Base-by-base conservation (phyloP, 2,888 invertebrate genomes). In the Cryptus armator region DNA sequence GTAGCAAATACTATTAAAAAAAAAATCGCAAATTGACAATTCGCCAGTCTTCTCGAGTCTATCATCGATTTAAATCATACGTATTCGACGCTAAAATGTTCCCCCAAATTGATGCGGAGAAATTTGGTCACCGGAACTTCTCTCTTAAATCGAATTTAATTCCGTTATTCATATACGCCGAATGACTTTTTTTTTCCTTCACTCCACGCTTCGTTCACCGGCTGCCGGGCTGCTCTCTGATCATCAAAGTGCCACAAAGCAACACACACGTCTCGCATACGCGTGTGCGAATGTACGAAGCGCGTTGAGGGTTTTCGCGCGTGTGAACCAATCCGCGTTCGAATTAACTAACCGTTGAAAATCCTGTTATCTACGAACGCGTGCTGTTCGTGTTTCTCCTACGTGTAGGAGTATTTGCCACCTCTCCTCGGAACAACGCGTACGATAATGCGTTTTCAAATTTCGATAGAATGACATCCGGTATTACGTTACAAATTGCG, bases 291-390 rank as follows among this genome's bases (percentile, higher is more conserved):
- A 62, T 14, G 29, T 56, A 56, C 67, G 81, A 81, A 80, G 86
- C 67, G 62, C 71, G 88, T 79, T 75, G 91, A 79, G 89, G 88
- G 89, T 91, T 91, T 91, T 91, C 90, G 90, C 90, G 90, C 91
- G 84, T 81, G 81, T 43, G 89, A 90, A 89, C 87, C 90, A 90
- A 91, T 91, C 90, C 90, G 88, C 87, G 88, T 87, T 87, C 9
- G 85, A 88, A 90, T 91, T 90, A 90, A 91, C 90, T 89, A 90
- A 90, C 90, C 90, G 88, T 82, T 87, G 89, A 87, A 91, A 91
- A 91, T 89, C 86, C 89, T 86, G 89, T 91, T 91, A 91, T 87
- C 89, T 88, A 84, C 37, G 87, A 86, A 88, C 83, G 85, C 37
- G 84, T 81, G 86, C 74, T 76, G 84, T 62, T 66, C 72, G 79